phyloP scores from a whole-genome alignment of 2,797 vertebrate genomes.

The Lutjanus argentimaculatus region DNA sequence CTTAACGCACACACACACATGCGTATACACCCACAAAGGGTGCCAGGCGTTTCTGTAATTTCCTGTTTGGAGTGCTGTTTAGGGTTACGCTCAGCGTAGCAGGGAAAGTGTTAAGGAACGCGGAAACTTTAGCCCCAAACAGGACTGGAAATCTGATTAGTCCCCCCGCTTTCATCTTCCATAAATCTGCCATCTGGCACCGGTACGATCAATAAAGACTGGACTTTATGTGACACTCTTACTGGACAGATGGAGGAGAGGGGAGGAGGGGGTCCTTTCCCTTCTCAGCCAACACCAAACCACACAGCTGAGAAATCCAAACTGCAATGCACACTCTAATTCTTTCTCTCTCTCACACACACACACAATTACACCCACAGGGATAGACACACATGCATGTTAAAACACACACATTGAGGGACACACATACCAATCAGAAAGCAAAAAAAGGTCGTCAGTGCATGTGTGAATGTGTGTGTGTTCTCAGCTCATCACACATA shows the following conservation, averaged over 20 bases:
- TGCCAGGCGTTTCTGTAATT: conserved; percentile 82
- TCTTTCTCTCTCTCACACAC: background rate
- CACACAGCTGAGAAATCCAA: conserved; percentile 58
- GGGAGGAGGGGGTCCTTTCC: background rate
- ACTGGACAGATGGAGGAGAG: conserved; percentile 72
- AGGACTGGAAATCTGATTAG: conserved; percentile 89
- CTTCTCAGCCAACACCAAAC: conserved; percentile 45
- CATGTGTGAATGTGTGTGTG: conserved; percentile 25
- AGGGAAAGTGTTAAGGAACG: conserved; percentile 85
- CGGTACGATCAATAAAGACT: conserved; percentile 83
- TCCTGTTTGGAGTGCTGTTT: conserved; percentile 87
- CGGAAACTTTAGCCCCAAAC: conserved; percentile 85
- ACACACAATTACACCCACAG: conserved; percentile 23
- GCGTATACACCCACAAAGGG: conserved; percentile 48
- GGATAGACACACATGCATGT: background rate
- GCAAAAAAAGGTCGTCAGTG: conserved; percentile 14
- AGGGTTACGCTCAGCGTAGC: conserved; percentile 81
- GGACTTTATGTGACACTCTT: conserved; percentile 85
- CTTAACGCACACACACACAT: conserved; percentile 33
- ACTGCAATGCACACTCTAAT: background rate
- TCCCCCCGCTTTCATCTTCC: conserved; percentile 84
- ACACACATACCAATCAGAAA: conserved; percentile 1
- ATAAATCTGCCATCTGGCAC: conserved; percentile 88
- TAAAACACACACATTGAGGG: background rate
- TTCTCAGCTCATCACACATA: conserved; percentile 43